phyloP scores from a whole-genome alignment of 2,113 vertebrate genomes.

The Camelus dromedarius region DNA sequence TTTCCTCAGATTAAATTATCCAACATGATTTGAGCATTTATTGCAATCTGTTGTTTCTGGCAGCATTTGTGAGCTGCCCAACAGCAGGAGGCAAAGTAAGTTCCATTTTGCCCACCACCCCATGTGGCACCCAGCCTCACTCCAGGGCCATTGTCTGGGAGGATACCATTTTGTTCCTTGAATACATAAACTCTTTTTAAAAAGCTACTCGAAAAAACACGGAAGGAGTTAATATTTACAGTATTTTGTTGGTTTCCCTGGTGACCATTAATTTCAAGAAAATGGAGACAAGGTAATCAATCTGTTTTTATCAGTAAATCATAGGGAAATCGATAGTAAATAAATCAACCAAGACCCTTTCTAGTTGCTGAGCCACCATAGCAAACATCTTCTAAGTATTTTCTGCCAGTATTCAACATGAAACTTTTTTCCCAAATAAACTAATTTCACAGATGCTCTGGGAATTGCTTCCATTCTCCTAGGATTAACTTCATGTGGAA shows the following conservation, averaged over 20 bases:
- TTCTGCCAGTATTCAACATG: conserved; percentile 44
- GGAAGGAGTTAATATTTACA: conserved; percentile 56
- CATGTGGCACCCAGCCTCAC: background rate
- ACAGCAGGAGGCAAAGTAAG: background rate
- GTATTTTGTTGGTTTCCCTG: conserved; percentile 69
- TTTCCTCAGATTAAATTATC: conserved; percentile 54
- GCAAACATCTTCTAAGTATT: conserved; percentile 37
- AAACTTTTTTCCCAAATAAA: conserved; percentile 40
- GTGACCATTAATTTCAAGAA: conserved; percentile 73
- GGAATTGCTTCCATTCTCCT: conserved; percentile 72
- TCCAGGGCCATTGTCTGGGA: background rate
- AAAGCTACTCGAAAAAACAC: conserved; percentile 62
- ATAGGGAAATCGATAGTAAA: conserved; percentile 68
- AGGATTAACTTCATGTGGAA: conserved; percentile 57
- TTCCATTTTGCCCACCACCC: background rate
- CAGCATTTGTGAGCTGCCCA: background rate
- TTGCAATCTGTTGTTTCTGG: conserved; percentile 64
- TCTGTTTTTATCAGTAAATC: conserved; percentile 81
- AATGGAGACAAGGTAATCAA: conserved; percentile 80
- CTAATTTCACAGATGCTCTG: conserved; percentile 68
- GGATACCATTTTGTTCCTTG: background rate
- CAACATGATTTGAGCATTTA: conserved; percentile 67
- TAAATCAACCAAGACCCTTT: conserved; percentile 59
- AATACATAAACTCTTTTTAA: conserved; percentile 68
- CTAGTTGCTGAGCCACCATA: conserved; percentile 24